Evolutionary conservation across 2,113 vertebrate species (phyloP).

Genomic region (Cyphomyrus plagiostoma): DNA sequence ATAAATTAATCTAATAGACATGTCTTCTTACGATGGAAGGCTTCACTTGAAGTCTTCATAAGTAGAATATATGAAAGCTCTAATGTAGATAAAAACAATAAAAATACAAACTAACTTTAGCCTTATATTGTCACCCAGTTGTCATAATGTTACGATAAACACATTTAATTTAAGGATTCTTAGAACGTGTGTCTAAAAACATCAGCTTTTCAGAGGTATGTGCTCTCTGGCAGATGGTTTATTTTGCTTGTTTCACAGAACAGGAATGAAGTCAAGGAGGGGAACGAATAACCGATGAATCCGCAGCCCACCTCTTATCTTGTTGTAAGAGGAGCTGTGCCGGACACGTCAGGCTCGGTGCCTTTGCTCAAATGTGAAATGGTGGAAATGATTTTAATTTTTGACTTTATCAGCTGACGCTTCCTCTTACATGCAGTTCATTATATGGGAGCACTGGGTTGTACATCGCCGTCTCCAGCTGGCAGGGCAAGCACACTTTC

Average conservation of each 20-base stretch:
- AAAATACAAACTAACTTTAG: not conserved
- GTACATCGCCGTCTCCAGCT: not conserved
- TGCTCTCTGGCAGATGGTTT: not conserved
- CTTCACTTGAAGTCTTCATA: not conserved
- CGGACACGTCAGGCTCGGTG: not conserved
- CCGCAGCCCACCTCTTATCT: conserved; percentile 1
- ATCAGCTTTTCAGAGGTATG: not conserved
- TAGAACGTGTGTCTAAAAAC: not conserved
- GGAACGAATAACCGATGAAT: not conserved
- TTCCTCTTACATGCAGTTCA: not conserved
- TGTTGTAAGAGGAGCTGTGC: not conserved
- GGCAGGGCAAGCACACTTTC: not conserved
- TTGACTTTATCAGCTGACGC: conserved; percentile 9
- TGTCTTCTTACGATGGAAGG: not conserved
- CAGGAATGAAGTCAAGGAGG: not conserved
- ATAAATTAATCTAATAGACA: not conserved
- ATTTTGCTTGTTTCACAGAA: not conserved
- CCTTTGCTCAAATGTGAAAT: not conserved
- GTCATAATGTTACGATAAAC: not conserved
- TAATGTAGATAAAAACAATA: not conserved
- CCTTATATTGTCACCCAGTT: not conserved
- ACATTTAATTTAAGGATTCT: not conserved
- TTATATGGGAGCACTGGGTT: not conserved
- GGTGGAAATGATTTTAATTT: conserved; percentile 13
- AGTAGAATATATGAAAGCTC: not conserved